These are phyloP conservation scores for Melanerpes aurifrons DNA, from an alignment of 2,113 vertebrate species.

Conservation along the genomic window DNA sequence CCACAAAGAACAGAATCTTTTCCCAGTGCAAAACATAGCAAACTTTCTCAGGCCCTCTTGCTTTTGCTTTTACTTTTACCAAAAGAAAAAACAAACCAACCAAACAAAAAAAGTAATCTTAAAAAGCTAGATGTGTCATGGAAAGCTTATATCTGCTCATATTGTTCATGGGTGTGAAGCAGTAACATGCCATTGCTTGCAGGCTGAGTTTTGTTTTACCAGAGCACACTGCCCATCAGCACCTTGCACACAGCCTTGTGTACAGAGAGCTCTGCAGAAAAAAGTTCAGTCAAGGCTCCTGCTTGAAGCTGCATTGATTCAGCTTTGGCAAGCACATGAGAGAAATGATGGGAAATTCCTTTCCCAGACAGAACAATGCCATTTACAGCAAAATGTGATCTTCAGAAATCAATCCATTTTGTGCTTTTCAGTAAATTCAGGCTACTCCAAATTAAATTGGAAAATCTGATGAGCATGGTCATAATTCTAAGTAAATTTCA, in stretches of 20 bases:
- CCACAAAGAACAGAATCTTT: background rate
- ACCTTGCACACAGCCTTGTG: background rate
- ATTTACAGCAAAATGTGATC: background rate
- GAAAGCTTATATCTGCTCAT: background rate
- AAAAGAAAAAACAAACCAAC: background rate
- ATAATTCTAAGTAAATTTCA: slow-evolving; percentile 18
- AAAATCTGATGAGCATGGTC: background rate
- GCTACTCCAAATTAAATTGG: slow-evolving; percentile 7
- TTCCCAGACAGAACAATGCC: background rate
- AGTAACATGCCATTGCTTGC: background rate
- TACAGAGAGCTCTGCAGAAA: background rate
- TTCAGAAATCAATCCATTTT: background rate
- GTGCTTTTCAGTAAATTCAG: slow-evolving; percentile 10
- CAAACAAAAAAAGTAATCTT: background rate
- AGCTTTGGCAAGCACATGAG: background rate
- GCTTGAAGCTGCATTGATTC: background rate
- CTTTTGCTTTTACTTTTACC: background rate
- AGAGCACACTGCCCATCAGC: background rate
- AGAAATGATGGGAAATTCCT: background rate
- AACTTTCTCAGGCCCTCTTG: rapidly evolving
- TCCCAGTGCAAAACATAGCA: background rate
- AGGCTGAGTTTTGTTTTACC: background rate
- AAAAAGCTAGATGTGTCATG: background rate
- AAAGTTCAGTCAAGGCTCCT: background rate
- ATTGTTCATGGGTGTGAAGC: background rate